Base-by-base conservation (phyloP, 2,797 vertebrate genomes). In the Mus spretus region DNA sequence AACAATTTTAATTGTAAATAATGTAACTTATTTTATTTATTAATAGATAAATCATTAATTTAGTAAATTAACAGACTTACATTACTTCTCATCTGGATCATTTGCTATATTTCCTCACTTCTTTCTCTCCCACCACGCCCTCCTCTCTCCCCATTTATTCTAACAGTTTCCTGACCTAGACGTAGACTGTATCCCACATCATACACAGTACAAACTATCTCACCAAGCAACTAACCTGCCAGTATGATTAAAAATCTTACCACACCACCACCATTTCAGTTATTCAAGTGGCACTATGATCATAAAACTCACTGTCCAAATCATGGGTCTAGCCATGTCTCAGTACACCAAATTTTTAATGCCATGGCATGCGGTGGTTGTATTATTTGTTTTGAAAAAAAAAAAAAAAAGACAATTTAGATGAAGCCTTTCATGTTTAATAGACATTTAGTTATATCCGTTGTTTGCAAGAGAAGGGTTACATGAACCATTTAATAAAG, bases 61-160 rank as follows among this genome's bases (percentile, higher is more conserved):
- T 72, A 20, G 9, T 37, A 72, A 72, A 37, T 72, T 72, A 37
- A 5, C 22, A 87, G 55, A 47, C 40, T 75, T 65, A 57, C 87
- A 70, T 83, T 81, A 77, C 20, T 91, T 93, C 94, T 87, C 26
- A 82, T 91, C 81, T 63, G 22, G 1, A 72, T 37, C 14, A n/a
- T 12, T 84, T 13, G 1, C 31, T 88, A 63, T 14, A 86, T 92
- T 94, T 77, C 24, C 11, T 93, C 6, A 19, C 4, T 8, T 72
- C 40, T 5, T 90, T 79, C 19, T 37, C 17, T 37, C 17, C 31
- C 63, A 10, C n/a, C 53, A 3, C 50, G 2, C 12, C 17, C 34
- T 81, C 91, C 11, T 92, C 9, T 72, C 1, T 17, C 10, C 1
- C 20, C 44, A 47, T n/a, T 91, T 55, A 72, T 31, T 92, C 10